Conservation (phyloP, 1,140 invertebrate genomes). For the Ruditapes philippinarum region DNA sequence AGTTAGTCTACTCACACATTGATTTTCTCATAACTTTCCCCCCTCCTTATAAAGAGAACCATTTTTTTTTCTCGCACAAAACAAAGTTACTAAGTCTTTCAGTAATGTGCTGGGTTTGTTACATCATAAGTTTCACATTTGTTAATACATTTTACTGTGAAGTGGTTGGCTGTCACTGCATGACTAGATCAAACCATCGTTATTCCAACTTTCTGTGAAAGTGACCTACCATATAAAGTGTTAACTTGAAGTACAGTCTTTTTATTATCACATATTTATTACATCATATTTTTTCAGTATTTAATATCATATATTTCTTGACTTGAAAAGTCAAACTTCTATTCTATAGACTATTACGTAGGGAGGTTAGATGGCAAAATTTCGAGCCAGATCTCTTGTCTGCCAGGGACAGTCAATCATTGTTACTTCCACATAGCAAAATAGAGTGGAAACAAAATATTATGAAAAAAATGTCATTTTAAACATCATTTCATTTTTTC, state of each 20-base stretch:
- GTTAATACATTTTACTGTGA: conserved; percentile 65
- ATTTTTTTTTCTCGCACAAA: conserved; percentile 49
- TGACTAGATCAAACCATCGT: background rate
- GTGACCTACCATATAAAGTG: conserved; percentile 5
- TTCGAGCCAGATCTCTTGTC: background rate
- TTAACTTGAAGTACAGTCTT: background rate
- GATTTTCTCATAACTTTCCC: conserved; percentile 30
- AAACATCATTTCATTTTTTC: conserved; percentile 62
- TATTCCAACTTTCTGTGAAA: conserved; percentile 28
- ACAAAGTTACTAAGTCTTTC: conserved; percentile 67
- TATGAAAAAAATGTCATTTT: conserved; percentile 16
- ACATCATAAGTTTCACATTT: conserved; percentile 62
- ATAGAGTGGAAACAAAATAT: conserved; percentile 59
- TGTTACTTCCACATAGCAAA: conserved; percentile 23
- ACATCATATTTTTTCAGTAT: conserved; percentile 30
- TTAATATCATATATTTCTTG: conserved; percentile 38
- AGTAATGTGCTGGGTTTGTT: conserved; percentile 66
- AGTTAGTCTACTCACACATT: conserved; percentile 65
- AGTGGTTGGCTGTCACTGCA: conserved; percentile 27
- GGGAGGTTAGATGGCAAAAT: background rate
- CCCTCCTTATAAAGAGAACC: conserved; percentile 60
- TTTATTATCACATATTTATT: conserved; percentile 58
- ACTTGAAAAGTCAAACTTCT: conserved; percentile 56
- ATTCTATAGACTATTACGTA: background rate
- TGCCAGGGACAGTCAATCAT: background rate